Base-by-base conservation (phyloP, 2,113 vertebrate species). In the Megatriorchis doriae region DNA sequence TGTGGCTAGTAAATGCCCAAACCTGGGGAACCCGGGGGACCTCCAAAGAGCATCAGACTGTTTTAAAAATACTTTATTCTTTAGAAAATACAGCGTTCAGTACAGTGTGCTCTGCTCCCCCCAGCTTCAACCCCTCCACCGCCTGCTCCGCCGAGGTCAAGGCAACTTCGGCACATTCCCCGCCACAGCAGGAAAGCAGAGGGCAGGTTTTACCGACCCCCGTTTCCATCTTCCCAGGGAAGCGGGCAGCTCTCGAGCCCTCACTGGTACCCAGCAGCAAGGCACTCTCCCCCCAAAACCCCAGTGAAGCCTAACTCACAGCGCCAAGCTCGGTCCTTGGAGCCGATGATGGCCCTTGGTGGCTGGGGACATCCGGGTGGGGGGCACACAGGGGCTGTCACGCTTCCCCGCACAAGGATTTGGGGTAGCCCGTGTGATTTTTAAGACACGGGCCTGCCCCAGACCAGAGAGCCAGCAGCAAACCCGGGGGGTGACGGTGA, bases 1-100 rank as follows among this genome's bases (percentile, higher is more conserved):
- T 7, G 20, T 3, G 4, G 25, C 55, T 59, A 36, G 58, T 47
- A 32, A 47, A 40, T 11, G 8, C 17, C 42, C n/a, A 26, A 65
- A 19, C 27, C 11, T 10, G 52, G 56, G 66, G 52, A 80, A 55
- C 53, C 34, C 48, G 23, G 27, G 23, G 29, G 36, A 55, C 40
- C 81, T 62, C 40, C 34, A 79, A 75, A 62, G 68, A 81, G 52
- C 83, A 78, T 77, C 83, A 67, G 81, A 85, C 84, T 97, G 93
- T 87, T 96, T 97, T 97, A 97, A 97, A 97, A 97, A 97, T 97
- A 97, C 81, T 97, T 97, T 97, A 97, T 96, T 97, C 96, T 88
- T 97, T 97, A 97, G 96, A 97, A 97, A 97, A 97, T 97, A 97
- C 95, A 97, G 96, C 94, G 36, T 96, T 97, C 93, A 94, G 93